Evolutionary conservation across 2,888 invertebrate genomes (phyloP).

Genomic region (Mythimna vitellina): DNA sequence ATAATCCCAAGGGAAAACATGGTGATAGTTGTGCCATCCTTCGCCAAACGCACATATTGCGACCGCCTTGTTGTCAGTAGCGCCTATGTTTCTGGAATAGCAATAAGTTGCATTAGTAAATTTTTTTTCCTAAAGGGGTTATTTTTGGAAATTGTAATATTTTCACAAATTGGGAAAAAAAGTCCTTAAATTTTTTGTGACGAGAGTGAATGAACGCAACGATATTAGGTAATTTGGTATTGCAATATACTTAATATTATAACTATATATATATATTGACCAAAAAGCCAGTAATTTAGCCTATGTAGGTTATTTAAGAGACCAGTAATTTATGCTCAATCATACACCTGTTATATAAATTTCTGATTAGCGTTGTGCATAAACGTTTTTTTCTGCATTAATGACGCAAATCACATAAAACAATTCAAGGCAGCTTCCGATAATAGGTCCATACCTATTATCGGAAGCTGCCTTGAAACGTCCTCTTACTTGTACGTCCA

Average conservation of each 20-base stretch:
- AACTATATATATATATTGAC: too few species aligned
- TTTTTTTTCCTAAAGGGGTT: not conserved
- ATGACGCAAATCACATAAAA: not conserved
- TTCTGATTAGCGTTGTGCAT: not conserved
- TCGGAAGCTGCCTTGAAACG: too few species aligned
- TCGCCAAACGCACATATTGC: conserved; percentile 93
- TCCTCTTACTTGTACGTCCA: too few species aligned
- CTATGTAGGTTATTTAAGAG: not conserved
- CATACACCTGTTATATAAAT: not conserved
- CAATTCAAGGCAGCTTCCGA: not conserved
- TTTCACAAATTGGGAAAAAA: too few species aligned
- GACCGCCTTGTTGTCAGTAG: conserved; percentile 93
- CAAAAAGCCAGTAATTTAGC: too few species aligned
- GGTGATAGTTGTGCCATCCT: conserved; percentile 97
- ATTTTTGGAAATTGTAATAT: not conserved
- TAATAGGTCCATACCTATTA: too few species aligned
- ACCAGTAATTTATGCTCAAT: not conserved
- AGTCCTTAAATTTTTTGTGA: too few species aligned
- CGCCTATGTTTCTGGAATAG: conserved; percentile 91
- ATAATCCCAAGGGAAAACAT: conserved; percentile 96
- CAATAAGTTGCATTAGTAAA: conserved; percentile 28
- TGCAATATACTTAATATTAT: too few species aligned
- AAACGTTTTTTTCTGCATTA: too few species aligned
- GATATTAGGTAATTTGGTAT: too few species aligned
- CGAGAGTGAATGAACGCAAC: too few species aligned